Evolutionary conservation across 1,140 invertebrate species (phyloP), one percentile per base, ranked within the genome.

Genomic region (Procambarus clarkii): DNA sequence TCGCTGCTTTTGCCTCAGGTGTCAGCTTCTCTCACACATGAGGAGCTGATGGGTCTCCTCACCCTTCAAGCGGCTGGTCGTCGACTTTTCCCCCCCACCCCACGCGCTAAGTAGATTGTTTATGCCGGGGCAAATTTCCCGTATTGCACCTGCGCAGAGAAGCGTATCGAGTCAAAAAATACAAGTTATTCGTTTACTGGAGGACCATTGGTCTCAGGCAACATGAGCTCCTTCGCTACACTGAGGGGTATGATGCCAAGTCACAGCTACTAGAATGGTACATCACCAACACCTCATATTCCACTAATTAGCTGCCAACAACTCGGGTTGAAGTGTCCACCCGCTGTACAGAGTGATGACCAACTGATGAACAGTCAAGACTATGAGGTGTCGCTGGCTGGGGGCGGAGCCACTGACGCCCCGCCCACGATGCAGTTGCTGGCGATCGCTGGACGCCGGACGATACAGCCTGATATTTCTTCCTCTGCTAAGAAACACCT

Each of bases 261-360:
- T 85, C 89, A 84, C 89, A 79, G 64, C 64, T 85, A 91, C 82
- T 60, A 78, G 83, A 91, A 86, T 91, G 89, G 89, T 85, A 85
- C 89, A 91, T 91, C 89, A 91, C 89, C 86, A 76, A 74, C 89
- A 91, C 89, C 89, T 91, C 89, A 91, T 91, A 91, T 91, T 91
- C 89, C 89, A 91, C 89, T 91, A 91, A 91, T 91, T 91, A 91
- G 82, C 76, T 91, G 89, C 82, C 89, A 91, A 91, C 89, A 91
- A 91, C 82, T 91, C 82, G 64, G 89, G 77, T 82, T 91, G 82
- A 91, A 91, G 89, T 91, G 89, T 91, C 89, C 89, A 91, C 89
- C 89, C 89, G 89, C 89, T 69, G 83, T 91, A 91, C 89, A 91
- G 89, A 91, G 89, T 91, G 89, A 91, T 91, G 82, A 91, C 89